A percentile compares a stretch with the other conserved stretches of the same genome.
Evolutionary conservation across 2,888 invertebrate genomes (phyloP).

Genomic region (Gymnosoma rotundatum): DNA sequence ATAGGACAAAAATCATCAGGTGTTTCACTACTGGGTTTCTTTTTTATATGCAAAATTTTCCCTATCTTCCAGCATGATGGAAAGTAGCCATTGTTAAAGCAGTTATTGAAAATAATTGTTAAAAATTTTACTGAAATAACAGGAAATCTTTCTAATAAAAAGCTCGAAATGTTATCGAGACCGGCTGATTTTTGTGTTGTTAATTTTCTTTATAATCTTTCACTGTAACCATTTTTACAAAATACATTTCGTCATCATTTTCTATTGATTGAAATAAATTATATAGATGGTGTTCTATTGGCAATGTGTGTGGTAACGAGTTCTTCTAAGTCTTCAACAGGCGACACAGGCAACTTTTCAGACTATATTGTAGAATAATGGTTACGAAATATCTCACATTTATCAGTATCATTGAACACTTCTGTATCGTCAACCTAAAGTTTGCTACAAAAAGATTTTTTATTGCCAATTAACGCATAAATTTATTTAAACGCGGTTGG

Average conservation of each 20-base stretch:
- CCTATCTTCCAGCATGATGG: background rate
- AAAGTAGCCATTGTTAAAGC: constrained; percentile 30
- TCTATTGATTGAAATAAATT: no score
- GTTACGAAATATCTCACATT: background rate
- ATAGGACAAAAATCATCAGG: constrained; percentile 9
- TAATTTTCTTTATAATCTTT: constrained; percentile 7
- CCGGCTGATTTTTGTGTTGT: constrained; percentile 10
- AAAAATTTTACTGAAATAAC: background rate
- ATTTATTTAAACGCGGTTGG: constrained; percentile 9
- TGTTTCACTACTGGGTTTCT: background rate
- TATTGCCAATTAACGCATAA: background rate
- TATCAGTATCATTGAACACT: background rate
- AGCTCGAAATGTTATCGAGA: constrained; percentile 13
- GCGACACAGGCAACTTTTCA: background rate
- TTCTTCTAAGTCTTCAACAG: background rate
- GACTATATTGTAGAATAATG: background rate
- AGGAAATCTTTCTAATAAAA: constrained; percentile 13
- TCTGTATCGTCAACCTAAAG: background rate
- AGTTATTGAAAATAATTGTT: constrained; percentile 10
- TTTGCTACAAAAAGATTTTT: constrained; percentile 3
- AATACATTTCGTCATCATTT: background rate
- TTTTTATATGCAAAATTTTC: constrained; percentile 20
- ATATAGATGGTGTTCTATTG: background rate
- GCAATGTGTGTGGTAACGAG: background rate
- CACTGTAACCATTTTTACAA: background rate